Conservation (phyloP, 2,888 invertebrate species). For the Microctonus hyperodae region DNA sequence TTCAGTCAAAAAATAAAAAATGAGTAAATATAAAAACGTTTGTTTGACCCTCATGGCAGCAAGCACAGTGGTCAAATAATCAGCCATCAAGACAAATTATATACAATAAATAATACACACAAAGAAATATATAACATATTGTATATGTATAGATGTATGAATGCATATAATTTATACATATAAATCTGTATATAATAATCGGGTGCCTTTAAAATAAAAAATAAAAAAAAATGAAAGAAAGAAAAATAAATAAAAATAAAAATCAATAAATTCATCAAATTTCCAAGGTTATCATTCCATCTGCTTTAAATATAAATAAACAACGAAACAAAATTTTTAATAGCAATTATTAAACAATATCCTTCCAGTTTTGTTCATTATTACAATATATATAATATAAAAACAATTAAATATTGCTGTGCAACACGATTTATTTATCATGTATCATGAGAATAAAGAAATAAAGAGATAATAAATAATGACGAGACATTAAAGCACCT, state of each 20-base stretch:
- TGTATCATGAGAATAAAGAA: background rate
- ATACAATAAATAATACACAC: conserved; percentile 16
- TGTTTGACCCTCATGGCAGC: conserved; percentile 29
- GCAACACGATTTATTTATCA: background rate
- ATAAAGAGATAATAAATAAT: background rate
- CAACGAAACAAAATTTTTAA: background rate
- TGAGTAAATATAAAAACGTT: background rate
- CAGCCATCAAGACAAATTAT: conserved; percentile 32
- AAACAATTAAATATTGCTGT: background rate
- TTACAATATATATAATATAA: background rate
- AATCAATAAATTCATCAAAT: background rate
- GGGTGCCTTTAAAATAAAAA: background rate
- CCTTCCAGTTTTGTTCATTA: background rate
- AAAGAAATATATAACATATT: conserved; percentile 12
- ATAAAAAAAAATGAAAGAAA: background rate
- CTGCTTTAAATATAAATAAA: background rate
- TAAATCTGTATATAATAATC: conserved; percentile 8
- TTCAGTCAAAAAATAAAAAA: background rate
- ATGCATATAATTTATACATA: too few relatives aligned
- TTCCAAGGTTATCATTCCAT: background rate
- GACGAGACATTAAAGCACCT: conserved; percentile 3
- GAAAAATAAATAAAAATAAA: background rate
- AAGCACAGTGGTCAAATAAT: conserved; percentile 34
- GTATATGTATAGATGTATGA: too few relatives aligned
- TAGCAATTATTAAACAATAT: background rate